Percentiles rank a stretch among this genome's conserved stretches.
Conservation (phyloP, 1,140 invertebrate species). For the Drosophila parvula region DNA sequence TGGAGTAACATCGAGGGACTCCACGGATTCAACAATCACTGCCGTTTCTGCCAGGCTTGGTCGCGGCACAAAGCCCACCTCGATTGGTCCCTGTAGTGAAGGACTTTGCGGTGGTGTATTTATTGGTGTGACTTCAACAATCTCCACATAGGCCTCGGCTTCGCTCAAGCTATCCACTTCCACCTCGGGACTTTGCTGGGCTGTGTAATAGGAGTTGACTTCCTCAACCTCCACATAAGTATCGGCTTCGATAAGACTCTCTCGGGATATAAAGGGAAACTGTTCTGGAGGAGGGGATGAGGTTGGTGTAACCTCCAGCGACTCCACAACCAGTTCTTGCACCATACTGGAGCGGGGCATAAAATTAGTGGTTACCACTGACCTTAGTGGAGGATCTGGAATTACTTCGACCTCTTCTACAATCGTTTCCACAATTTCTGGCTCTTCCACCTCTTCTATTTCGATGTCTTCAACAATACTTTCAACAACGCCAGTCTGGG, state of each 20-base stretch:
- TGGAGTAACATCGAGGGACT: conserved; percentile 30
- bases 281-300: conserved; percentile 26
- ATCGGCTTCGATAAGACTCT: conserved; percentile 25
- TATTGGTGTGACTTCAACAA: conserved; percentile 20
- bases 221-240: conserved; percentile 30
- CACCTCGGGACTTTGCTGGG: conserved; percentile 29
- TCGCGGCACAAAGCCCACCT: conserved; percentile 4
- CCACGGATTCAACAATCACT: conserved; percentile 26
- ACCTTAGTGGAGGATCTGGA: background rate
- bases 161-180: conserved; percentile 21
- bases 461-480: conserved; percentile 20
- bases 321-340: conserved; percentile 33
- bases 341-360: conserved; percentile 23
- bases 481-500: conserved; percentile 10
- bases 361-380: conserved; percentile 2
- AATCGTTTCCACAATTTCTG: background rate
- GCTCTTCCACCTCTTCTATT: background rate
- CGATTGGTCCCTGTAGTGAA: background rate
- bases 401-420: conserved; percentile 12
- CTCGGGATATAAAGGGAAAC: conserved; percentile 29
- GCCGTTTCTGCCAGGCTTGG: conserved; percentile 37
- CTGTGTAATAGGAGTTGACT: conserved; percentile 23
- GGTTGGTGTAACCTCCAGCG: conserved; percentile 37
- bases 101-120: conserved; percentile 24
- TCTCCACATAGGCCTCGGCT: conserved; percentile 31